These are phyloP conservation scores for Protosalanx chinensis DNA, from an alignment of 2,797 vertebrate species.

Conservation along the genomic window DNA sequence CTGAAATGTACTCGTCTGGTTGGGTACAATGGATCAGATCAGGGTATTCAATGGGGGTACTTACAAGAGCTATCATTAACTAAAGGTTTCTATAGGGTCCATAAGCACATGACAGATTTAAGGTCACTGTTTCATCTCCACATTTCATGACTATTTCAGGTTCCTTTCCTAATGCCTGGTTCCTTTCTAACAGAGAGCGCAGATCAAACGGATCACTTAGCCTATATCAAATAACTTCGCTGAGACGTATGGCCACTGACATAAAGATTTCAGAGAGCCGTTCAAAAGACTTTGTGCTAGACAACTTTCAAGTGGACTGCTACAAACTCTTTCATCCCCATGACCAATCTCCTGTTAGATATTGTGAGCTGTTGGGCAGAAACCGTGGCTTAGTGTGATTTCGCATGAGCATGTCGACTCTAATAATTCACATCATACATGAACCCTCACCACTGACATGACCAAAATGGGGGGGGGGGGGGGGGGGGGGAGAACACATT, in stretches of 20 bases:
- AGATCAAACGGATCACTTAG: conserved; percentile 37
- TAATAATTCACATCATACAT: conserved; percentile 40
- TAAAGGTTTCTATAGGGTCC: conserved; percentile 19
- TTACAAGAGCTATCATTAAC: conserved; percentile 42
- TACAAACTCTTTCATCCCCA: conserved; percentile 50
- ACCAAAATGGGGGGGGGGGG: not conserved
- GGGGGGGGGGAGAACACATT: not conserved
- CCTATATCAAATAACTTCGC: conserved; percentile 36
- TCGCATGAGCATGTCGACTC: conserved; percentile 41
- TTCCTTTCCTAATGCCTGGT: conserved; percentile 37
- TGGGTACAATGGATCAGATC: conserved; percentile 3
- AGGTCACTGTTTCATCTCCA: conserved; percentile 31
- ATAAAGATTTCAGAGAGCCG: conserved; percentile 7
- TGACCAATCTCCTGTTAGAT: conserved; percentile 52
- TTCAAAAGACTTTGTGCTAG: conserved; percentile 26
- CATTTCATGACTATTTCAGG: conserved; percentile 28
- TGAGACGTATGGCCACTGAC: conserved; percentile 19
- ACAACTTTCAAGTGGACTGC: conserved; percentile 35
- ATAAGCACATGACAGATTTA: conserved; percentile 33
- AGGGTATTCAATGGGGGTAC: conserved; percentile 22
- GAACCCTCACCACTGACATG: not conserved
- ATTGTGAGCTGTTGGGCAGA: conserved; percentile 39
- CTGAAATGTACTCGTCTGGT: not conserved
- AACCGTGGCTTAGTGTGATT: conserved; percentile 37
- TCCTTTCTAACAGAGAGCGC: conserved; percentile 32